phyloP scores from a whole-genome alignment of 1,140 invertebrate species.

The Liolophura sinensis region DNA sequence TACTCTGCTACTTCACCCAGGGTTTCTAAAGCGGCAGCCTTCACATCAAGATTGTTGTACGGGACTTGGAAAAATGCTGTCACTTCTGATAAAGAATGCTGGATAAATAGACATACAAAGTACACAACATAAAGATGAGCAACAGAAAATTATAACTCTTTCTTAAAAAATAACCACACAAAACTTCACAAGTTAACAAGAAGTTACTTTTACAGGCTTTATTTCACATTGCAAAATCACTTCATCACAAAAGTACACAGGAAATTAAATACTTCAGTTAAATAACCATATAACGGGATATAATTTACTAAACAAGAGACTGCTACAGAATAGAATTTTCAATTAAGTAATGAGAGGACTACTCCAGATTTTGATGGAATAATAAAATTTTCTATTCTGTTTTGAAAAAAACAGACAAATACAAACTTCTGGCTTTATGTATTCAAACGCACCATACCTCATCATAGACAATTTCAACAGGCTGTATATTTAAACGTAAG shows the following conservation, averaged over 20 bases:
- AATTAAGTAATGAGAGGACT: no score
- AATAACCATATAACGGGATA: no score
- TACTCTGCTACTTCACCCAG: slow-evolving; percentile 51
- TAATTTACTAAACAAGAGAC: no score
- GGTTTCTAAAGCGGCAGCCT: slow-evolving; percentile 48
- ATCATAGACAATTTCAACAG: slow-evolving; percentile 79
- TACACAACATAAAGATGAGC: not conserved
- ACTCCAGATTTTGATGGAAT: no score
- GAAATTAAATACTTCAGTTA: not conserved
- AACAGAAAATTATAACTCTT: not conserved
- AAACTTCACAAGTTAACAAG: not conserved
- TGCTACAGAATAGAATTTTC: no score
- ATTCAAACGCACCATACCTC: slow-evolving; percentile 64
- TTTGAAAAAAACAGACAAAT: no score
- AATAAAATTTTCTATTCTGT: no score
- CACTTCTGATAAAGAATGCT: slow-evolving; percentile 77
- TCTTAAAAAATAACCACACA: not conserved
- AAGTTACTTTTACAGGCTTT: not conserved
- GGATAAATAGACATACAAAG: slow-evolving; percentile 40
- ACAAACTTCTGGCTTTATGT: not conserved
- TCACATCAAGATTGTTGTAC: slow-evolving; percentile 48
- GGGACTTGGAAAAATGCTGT: slow-evolving; percentile 73
- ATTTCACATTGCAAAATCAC: not conserved
- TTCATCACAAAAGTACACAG: not conserved
- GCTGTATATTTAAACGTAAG: slow-evolving; percentile 70